Base-by-base conservation (phyloP, 2,888 invertebrate species). In the Apoda limacodes region DNA sequence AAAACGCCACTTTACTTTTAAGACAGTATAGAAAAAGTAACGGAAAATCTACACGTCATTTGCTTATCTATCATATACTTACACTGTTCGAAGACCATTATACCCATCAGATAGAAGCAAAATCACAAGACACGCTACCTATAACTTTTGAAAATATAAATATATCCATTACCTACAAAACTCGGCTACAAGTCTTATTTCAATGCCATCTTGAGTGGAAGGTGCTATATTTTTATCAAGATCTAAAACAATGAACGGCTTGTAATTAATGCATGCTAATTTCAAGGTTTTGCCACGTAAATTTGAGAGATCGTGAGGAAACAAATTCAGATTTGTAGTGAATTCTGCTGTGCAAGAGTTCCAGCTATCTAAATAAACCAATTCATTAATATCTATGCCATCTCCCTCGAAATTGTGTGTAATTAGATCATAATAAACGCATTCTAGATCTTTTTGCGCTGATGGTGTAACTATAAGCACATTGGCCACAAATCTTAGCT, bases 201-300 rank as follows among this genome's bases (percentile, higher is more conserved):
- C 82, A 14, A 69, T 59, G 3, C 88, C 89, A 57, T 86, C 85
- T 13, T 83, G 67, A 2, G 68, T 66, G 4, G 49, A 39, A 3
- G 64, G 56, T 26, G 48, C 58, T 2, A 59, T 14, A 20, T 49
- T 41, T 3, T 52, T 33, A 39, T 80, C 63, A 22, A 81, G 40
- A 49, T 80, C 66, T 32, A 82, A 48, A 29, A 85, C 60, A n/a
- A 66, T 66, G 46, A 86, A 87, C 0, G 87, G 87, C 45, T 82
- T 82, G 46, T 87, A 87, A 19, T 71, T 76, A 50, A 87, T 85
- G 33, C 81, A 75, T 6, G 84, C 82, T 13, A 84, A 66, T 50
- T 60, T 81, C 4, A 86, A 44, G 1, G 43, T 47, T 57, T 74
- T 82, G 0, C 82, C 83, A 22, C 66, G 37, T 33, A 83, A 53